These are phyloP conservation scores for Pseudomyrmex dendroicus DNA, from an alignment of 1,140 invertebrate genomes.

Conservation along the genomic window DNA sequence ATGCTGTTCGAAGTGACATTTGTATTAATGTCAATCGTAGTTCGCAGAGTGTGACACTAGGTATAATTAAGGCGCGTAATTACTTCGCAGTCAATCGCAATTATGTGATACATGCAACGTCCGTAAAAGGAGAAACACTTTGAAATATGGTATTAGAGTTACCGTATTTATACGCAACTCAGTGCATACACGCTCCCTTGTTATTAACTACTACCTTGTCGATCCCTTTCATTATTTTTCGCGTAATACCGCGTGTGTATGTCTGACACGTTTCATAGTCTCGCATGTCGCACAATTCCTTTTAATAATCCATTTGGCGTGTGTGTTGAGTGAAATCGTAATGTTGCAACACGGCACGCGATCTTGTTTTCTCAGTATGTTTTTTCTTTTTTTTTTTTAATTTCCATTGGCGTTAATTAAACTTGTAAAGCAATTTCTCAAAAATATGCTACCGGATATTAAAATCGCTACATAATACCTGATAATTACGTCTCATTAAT, in stretches of 20 bases:
- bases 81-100: constrained; percentile 24
- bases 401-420: not conserved
- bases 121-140: not conserved
- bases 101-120: constrained; percentile 10
- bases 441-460: constrained; percentile 14
- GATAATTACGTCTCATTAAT: constrained; percentile 38
- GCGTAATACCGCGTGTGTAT: not conserved
- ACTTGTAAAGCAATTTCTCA: not conserved
- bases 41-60: not conserved
- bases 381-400: not conserved
- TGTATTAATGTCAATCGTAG: constrained; percentile 17
- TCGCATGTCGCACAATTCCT: not conserved
- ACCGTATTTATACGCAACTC: constrained; percentile 14
- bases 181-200: not conserved
- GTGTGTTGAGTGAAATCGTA: constrained; percentile 19
- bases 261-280: constrained; percentile 1
- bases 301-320: constrained; percentile 17
- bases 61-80: constrained; percentile 29
- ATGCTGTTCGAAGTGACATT: not conserved
- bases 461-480: not conserved
- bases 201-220: constrained; percentile 21
- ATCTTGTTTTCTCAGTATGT: not conserved
- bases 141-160: not conserved
- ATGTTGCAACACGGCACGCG: not conserved
- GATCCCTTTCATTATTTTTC: constrained; percentile 25